Conservation (phyloP, 2,888 invertebrate species). For the Watsonalla cultraria region DNA sequence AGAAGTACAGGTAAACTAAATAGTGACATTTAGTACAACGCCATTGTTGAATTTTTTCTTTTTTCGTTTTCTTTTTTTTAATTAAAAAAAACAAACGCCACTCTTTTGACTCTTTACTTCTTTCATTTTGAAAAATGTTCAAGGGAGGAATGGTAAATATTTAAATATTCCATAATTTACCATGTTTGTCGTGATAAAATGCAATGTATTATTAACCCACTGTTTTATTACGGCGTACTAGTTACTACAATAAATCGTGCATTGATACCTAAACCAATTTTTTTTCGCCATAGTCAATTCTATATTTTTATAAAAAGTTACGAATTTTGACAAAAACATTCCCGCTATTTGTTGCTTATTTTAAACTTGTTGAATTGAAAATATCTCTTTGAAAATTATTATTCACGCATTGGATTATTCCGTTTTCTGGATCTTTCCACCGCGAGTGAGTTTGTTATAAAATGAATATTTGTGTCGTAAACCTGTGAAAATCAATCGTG, state of each 20-base stretch:
- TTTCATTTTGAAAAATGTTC: conserved; percentile 19
- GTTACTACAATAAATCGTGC: conserved; percentile 4
- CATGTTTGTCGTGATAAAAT: no score
- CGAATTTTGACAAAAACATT: conserved; percentile 49
- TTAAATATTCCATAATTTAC: conserved; percentile 3
- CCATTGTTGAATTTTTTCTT: conserved; percentile 50
- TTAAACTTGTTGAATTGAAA: conserved; percentile 15
- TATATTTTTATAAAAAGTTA: conserved; percentile 50
- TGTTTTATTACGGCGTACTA: not conserved
- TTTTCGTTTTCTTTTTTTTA: conserved; percentile 52
- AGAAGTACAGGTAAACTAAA: not conserved
- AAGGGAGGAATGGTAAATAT: conserved; percentile 13
- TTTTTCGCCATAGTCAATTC: conserved; percentile 37
- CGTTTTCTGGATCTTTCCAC: no score
- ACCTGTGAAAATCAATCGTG: no score
- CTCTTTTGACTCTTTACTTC: no score
- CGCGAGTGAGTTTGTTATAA: no score
- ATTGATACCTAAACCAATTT: no score
- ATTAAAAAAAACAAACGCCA: conserved; percentile 63
- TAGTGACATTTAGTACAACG: conserved; percentile 45
- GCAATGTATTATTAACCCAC: no score
- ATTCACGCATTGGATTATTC: not conserved
- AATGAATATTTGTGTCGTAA: no score
- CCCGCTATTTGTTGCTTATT: conserved; percentile 42
- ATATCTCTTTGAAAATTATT: not conserved